These are phyloP conservation scores for Hydrotaea diabolus DNA, from an alignment of 2,888 invertebrate species.

Conservation along the genomic window DNA sequence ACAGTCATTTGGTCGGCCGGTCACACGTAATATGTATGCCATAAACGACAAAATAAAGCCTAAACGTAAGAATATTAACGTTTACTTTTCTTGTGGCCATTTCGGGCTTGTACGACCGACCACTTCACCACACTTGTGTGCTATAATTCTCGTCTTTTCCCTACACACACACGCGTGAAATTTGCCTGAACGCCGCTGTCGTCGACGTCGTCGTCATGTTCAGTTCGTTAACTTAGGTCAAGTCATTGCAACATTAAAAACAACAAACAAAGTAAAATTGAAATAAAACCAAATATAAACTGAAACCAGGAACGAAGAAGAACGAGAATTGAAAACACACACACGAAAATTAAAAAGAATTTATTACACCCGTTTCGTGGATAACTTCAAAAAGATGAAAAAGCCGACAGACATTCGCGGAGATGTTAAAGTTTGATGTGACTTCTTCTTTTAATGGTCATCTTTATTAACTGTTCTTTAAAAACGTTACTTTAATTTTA, in stretches of 20 bases:
- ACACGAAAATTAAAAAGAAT: constrained; percentile 22
- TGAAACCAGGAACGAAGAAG: neutral
- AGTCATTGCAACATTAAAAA: constrained; percentile 49
- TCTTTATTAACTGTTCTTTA: neutral
- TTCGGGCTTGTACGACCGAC: neutral
- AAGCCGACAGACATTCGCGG: neutral
- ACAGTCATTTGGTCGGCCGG: constrained; percentile 1
- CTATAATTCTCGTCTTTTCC: constrained; percentile 1
- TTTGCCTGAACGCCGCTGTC: neutral
- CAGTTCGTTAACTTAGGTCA: constrained; percentile 63
- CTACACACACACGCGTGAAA: constrained; percentile 40
- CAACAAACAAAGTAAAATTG: no score
- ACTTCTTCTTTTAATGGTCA: neutral
- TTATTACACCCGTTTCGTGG: constrained; percentile 40
- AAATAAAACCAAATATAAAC: constrained; percentile 8
- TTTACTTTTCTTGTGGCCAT: constrained; percentile 30
- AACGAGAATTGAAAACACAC: neutral
- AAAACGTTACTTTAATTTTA: no score
- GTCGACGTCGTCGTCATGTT: constrained; percentile 41
- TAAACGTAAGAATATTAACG: constrained; percentile 36
- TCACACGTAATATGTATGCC: constrained; percentile 23
- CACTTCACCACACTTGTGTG: neutral
- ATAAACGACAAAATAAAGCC: constrained; percentile 45
- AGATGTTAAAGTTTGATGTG: neutral
- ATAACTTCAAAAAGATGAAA: constrained; percentile 29